Percentiles rank a stretch among this genome's conserved stretches.
Evolutionary conservation across 2,113 vertebrate genomes (phyloP).

Genomic region (Periophthalmodon schlosseri): DNA sequence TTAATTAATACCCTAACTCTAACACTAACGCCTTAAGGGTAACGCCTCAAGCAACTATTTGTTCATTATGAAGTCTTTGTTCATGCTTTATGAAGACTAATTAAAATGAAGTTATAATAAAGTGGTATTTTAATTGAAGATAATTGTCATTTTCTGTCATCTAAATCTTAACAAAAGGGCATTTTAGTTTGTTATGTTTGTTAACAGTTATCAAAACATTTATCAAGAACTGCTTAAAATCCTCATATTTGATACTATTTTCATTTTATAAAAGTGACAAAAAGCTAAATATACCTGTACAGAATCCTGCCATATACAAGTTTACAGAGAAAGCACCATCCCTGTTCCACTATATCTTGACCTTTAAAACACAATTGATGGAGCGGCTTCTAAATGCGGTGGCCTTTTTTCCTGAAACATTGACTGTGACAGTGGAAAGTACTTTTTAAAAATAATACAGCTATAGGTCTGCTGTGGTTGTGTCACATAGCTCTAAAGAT

Average conservation of each 20-base stretch:
- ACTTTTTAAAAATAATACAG: constrained; percentile 13
- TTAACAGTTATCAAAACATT: not conserved
- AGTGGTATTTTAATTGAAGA: no score
- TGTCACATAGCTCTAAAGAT: constrained; percentile 9
- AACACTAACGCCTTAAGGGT: no score
- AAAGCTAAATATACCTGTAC: constrained; percentile 33
- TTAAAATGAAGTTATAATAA: no score
- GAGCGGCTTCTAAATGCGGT: constrained; percentile 31
- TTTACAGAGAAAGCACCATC: not conserved
- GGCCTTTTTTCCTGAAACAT: constrained; percentile 40
- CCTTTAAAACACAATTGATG: constrained; percentile 54
- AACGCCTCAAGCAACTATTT: no score
- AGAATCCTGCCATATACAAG: constrained; percentile 28
- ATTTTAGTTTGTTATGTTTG: not conserved
- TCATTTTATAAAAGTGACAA: constrained; percentile 40
- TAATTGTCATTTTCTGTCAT: no score
- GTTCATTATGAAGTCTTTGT: no score
- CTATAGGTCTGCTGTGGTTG: constrained; percentile 8
- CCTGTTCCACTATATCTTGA: constrained; percentile 34
- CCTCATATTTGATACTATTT: not conserved
- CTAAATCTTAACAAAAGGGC: no score
- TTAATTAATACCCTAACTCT: no score
- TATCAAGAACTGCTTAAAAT: not conserved
- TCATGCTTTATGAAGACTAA: no score
- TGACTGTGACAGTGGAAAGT: constrained; percentile 10